Base-by-base conservation (phyloP, 2,113 vertebrate species). In the Plectropomus leopardus region DNA sequence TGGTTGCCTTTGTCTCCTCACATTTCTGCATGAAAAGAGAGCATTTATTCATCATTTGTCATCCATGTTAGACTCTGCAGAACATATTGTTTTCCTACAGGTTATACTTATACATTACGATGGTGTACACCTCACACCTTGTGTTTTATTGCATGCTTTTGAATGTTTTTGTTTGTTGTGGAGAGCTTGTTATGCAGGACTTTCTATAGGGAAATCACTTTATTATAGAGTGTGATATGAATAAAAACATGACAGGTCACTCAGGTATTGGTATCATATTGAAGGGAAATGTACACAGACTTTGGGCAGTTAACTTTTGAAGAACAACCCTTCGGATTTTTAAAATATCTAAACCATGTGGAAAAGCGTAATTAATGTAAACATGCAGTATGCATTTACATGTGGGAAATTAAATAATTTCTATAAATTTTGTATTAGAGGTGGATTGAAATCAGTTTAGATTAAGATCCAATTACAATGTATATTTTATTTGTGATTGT, bases 191-290 rank as follows among this genome's bases (percentile, higher is more conserved):
- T 79, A 50, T 48, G 67, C 21, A 57, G 53, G 66, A 9, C 21
- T 48, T 44, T 24, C 72, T 53, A 24, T n/a, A 50, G 86, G 79
- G 82, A 83, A 83, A 83, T 86, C 30, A 24, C 58, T 58, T 60
- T 72, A 47, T 42, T 85, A 80, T 76, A 63, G 48, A 72, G 59
- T 53, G 42, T 24, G 76, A 44, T 75, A 70, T 78, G 65, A 80
- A 84, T 71, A 73, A 57, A 71, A 82, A 78, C 53, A 58, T n/a
- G 42, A 66, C 13, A 2, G 15, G n/a, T 72, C 63, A 30, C 60
- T 40, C 1, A 5, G n/a, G 17, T 45, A 26, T 60, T 55, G n/a
- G 17, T 7, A 26, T 67, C 10, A 74, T 76, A 81, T 42, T 64
- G 51, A 45, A n/a, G 16, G 19, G 16, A 63, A 47, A 79, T 16